Evolutionary conservation across 2,113 vertebrate genomes (phyloP).

Genomic region (Symphodus melops): DNA sequence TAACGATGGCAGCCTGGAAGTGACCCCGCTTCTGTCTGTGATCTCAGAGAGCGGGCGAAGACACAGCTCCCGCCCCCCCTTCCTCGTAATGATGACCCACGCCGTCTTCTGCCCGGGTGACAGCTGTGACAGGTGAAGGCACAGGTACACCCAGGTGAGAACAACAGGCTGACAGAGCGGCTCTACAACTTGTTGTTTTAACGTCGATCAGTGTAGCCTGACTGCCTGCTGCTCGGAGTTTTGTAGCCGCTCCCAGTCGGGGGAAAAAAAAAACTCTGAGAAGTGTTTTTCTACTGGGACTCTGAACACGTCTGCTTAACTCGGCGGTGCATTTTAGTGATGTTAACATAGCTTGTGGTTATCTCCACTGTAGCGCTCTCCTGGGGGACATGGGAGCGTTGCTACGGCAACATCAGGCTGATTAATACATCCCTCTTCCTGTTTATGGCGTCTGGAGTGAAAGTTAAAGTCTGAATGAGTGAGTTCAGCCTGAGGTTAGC

Average conservation of each 20-base stretch:
- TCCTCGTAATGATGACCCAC: neutral
- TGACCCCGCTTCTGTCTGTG: slow-evolving; percentile 37
- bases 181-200: neutral
- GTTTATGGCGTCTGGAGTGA: neutral
- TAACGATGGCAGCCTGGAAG: slow-evolving; percentile 4
- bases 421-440: neutral
- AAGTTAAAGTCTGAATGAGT: neutral
- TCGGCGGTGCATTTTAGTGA: neutral
- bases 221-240: slow-evolving; percentile 19
- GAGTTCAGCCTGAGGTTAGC: neutral
- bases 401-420: neutral
- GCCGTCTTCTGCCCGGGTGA: slow-evolving; percentile 33
- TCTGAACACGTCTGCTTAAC: neutral
- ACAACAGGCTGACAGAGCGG: slow-evolving; percentile 57
- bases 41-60: slow-evolving; percentile 29
- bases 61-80: too few relatives aligned
- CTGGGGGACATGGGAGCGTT: neutral
- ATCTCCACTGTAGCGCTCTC: neutral
- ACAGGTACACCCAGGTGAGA: slow-evolving; percentile 58
- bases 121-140: slow-evolving; percentile 61
- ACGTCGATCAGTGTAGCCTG: slow-evolving; percentile 16
- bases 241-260: slow-evolving; percentile 17
- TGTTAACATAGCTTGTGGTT: neutral
- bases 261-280: neutral
- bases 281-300: slow-evolving; percentile 14